Percentiles rank a stretch among this genome's conserved stretches.
phyloP scores from a whole-genome alignment of 2,797 vertebrate genomes.

The Anableps anableps region DNA sequence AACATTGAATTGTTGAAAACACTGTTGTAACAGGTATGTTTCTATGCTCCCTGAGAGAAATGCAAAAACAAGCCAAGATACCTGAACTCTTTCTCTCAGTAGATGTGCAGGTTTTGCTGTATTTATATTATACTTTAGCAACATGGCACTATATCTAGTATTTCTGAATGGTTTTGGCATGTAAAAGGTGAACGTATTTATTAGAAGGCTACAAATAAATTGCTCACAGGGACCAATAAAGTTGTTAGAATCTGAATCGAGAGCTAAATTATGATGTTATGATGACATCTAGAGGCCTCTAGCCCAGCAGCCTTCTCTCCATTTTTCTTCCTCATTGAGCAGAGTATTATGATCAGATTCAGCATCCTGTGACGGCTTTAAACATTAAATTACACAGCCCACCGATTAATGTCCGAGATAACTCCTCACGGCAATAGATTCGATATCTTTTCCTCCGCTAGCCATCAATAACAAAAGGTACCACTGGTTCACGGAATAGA shows the following conservation, averaged over 20 bases:
- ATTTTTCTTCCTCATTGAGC: neutral
- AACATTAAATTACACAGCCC: conserved; percentile 50
- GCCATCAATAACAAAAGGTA: conserved; percentile 42
- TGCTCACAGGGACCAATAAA: neutral
- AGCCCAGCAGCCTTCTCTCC: neutral
- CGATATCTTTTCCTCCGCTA: conserved; percentile 47
- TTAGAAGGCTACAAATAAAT: neutral
- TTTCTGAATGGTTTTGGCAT: neutral
- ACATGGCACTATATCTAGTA: neutral
- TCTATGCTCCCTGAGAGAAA: neutral
- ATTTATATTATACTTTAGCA: neutral
- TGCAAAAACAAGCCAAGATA: neutral
- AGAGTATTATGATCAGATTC: conserved; percentile 49
- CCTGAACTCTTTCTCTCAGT: neutral
- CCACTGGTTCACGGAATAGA: neutral
- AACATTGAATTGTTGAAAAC: neutral
- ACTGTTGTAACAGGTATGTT: neutral
- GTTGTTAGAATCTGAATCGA: neutral
- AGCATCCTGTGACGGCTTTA: conserved; percentile 52
- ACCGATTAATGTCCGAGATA: conserved; percentile 44
- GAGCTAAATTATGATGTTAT: neutral
- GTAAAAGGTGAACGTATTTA: neutral
- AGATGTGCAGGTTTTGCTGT: neutral
- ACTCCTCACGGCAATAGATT: conserved; percentile 42
- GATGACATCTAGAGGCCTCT: conserved; percentile 51